Evolutionary conservation across 1,140 invertebrate genomes (phyloP).

Genomic region (Lepidurus apus): DNA sequence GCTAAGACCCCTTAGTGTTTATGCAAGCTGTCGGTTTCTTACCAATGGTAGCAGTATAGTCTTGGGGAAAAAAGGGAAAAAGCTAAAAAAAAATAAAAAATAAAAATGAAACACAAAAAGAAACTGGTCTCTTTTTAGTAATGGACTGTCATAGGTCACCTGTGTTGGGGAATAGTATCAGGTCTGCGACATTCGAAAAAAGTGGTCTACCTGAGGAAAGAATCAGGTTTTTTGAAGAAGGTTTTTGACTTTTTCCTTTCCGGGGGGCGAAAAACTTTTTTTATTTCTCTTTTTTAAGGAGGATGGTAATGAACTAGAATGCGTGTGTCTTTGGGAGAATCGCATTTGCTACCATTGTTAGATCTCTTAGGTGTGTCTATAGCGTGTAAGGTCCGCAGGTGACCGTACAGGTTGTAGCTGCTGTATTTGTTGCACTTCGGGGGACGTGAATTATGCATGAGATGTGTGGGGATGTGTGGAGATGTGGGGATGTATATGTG

Average conservation of each 20-base stretch:
- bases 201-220: background rate
- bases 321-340: background rate
- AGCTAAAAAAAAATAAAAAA: background rate
- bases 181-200: background rate
- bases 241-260: background rate
- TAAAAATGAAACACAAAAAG: background rate
- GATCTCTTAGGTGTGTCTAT: conserved; percentile 10
- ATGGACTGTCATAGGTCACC: conserved; percentile 21
- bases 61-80: background rate
- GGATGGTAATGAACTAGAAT: conserved; percentile 14
- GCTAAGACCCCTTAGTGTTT: background rate
- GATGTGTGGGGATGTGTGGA: conserved; percentile 5
- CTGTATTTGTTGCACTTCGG: conserved; percentile 21
- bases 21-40: conserved; percentile 16
- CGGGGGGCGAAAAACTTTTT: background rate
- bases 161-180: conserved; percentile 1
- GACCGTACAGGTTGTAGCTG: conserved; percentile 17
- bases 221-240: background rate
- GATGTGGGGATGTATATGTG: conserved; percentile 11
- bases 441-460: conserved; percentile 17
- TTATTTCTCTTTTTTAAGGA: background rate
- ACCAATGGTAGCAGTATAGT: background rate
- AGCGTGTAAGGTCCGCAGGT: conserved; percentile 16
- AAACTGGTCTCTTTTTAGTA: conserved; percentile 9
- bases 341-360: conserved; percentile 19